These are phyloP conservation scores for Anthopleura sola DNA, from an alignment of 64 coral and sea anemone genomes.

Conservation along the genomic window DNA sequence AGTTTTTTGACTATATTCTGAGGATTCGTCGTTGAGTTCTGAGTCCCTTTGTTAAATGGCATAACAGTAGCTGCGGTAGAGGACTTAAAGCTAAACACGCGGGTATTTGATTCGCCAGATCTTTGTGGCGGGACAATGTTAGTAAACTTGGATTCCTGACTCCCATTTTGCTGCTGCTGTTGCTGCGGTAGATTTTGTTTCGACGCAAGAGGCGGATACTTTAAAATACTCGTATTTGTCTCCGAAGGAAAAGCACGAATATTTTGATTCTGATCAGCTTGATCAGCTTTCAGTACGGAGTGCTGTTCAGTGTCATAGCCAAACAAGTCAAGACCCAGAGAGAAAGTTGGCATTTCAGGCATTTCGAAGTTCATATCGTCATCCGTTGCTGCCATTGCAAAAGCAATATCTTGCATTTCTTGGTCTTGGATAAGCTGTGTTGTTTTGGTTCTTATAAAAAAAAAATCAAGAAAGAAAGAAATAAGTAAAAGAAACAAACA, in stretches of 20 bases:
- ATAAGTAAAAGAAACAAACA: background rate
- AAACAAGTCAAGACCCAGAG: constrained; percentile 71
- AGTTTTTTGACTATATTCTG: background rate
- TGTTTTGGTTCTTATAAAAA: background rate
- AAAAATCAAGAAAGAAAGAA: background rate
- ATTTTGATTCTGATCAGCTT: background rate
- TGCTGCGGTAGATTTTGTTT: background rate
- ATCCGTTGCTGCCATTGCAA: constrained; percentile 74
- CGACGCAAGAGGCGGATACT: background rate
- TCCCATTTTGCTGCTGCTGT: background rate
- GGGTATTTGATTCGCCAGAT: background rate
- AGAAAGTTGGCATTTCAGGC: constrained; percentile 69
- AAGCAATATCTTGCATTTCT: constrained; percentile 54
- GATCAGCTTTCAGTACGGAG: background rate
- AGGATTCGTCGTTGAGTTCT: background rate
- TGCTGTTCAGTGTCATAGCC: background rate
- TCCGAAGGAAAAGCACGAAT: background rate
- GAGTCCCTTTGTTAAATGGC: background rate
- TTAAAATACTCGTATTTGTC: background rate
- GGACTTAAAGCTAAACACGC: background rate
- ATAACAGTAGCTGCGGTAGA: background rate
- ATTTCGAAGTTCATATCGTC: constrained; percentile 55
- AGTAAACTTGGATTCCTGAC: background rate
- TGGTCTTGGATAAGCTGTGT: constrained; percentile 6
- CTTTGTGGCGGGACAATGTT: background rate